Base-by-base conservation (phyloP, 1,140 invertebrate genomes). In the Bombus confusus region DNA sequence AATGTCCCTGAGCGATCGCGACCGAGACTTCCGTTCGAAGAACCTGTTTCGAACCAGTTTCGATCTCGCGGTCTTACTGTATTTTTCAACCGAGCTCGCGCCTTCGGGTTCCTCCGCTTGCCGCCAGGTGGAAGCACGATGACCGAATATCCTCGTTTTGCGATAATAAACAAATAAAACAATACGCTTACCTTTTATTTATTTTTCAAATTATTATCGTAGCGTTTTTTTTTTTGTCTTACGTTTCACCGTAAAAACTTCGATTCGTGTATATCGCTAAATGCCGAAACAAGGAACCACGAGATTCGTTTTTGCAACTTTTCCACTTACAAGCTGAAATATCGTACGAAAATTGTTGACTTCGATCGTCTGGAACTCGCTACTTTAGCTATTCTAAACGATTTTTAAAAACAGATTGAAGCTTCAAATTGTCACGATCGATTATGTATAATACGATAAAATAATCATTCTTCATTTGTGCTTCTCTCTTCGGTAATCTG, bases 11-110 rank as follows among this genome's bases (percentile, higher is more conserved):
- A 69, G 31, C 59, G 71, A 81, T 88, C 73, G 52, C 57, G 74
- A 22, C 22, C 73, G 64, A 81, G 31, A 88, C 75, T 86, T 88
- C 68, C 69, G 57, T 41, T 34, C 64, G 64, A 62, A 41, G 47
- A 76, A 84, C 43, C 64, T 64, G 41, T 68, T 57, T 80, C 73
- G 72, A 88, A 89, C 69, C 83, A 68, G 83, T 72, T 88, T 59
- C 69, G 66, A 57, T 31, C 57, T 62, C 64, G 72, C 68, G 78
- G 43, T 37, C 1, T 18, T 9, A 12, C 34, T 18, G 59, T n/a
- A 88, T 81, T 81, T 86, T 89, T 79, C 66, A 68, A 62, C 62
- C 0, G 39, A 57, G 41, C 18, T 15, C 41, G 41, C 87, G 25
- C 5, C 15, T 2, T 25, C 52, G 68, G 43, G 34, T 43, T 86